Base-by-base conservation (phyloP, 23 tunicate species). In the Trididemnum miniatum region DNA sequence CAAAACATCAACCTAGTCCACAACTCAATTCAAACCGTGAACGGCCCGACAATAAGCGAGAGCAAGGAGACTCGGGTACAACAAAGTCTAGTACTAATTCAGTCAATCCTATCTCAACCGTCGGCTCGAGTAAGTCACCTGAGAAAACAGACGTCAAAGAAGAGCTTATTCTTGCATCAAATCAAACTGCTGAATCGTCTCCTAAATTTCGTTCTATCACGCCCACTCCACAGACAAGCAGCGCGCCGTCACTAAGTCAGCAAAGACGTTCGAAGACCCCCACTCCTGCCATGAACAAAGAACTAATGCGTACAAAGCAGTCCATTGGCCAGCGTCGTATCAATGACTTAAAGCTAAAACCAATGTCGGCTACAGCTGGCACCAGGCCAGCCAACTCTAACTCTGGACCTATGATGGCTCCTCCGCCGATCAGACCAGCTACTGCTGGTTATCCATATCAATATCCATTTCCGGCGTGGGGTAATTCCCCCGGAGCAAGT, bases 211-310 rank as follows among this genome's bases (percentile, higher is more conserved):
- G 86, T 31, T 82, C 86, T 1, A 35, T 51, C 60, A 82, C 86
- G 33, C 86, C 86, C 38, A 44, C 54, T 7, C 44, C 76, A 29
- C 67, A 4, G 5, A n/a, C 67, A n/a, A 4, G 5, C 27, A 12
- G 5, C 5, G 67, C 22, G 5, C 67, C 67, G 4, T 25, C 67
- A 4, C 25, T 62, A 4, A 62, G 67, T 62, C 84, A 81, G 37
- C 84, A 65, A 29, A 35, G 84, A 12, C 29, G 86, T 12, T 50
- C 86, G 31, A 82, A 82, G 32, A 82, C 86, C 27, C 85, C 85
- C 1, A 81, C 85, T 37, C 86, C 86, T 18, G 2, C 33, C 1
- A 51, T 52, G 28, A 82, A 82, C 51, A 82, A 82, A 25, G 79
- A 71, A 52, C 15, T 38, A 27, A 18, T 66, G 36, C 67, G 79